Conservation (phyloP, 1,140 invertebrate genomes). For the Lepidurus packardi region DNA sequence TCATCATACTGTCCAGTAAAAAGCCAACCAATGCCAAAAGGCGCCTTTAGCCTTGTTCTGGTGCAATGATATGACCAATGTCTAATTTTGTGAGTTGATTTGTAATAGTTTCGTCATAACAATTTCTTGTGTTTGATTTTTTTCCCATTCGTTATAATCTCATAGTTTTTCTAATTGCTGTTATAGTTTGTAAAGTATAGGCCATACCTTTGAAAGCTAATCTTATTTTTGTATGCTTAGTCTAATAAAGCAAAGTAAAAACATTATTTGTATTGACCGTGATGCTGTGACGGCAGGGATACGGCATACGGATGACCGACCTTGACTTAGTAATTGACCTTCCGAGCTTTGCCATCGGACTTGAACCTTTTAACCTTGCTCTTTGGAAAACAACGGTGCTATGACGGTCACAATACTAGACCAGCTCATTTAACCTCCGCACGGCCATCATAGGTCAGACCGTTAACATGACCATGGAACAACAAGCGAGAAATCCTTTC, state of each 20-base stretch:
- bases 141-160: no score
- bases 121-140: no score
- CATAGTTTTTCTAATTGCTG: no score
- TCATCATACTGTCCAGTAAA: no score
- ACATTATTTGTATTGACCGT: no score
- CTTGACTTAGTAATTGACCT: slow-evolving; percentile 11
- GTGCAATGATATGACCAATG: no score
- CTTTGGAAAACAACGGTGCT: not conserved
- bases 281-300: not conserved
- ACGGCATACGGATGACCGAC: slow-evolving; percentile 4
- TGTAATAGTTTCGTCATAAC: no score
- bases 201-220: not conserved
- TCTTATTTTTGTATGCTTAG: not conserved
- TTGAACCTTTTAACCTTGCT: slow-evolving; percentile 13
- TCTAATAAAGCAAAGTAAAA: not conserved
- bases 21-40: no score
- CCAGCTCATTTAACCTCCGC: not conserved
- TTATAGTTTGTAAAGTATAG: not conserved
- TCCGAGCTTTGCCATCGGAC: not conserved
- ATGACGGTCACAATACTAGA: not conserved
- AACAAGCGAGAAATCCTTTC: not conserved
- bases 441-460: not conserved
- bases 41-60: no score
- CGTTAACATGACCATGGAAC: not conserved
- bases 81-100: no score